Conservation (phyloP, 2,888 invertebrate species). For the Brachypalpus laphriformis region DNA sequence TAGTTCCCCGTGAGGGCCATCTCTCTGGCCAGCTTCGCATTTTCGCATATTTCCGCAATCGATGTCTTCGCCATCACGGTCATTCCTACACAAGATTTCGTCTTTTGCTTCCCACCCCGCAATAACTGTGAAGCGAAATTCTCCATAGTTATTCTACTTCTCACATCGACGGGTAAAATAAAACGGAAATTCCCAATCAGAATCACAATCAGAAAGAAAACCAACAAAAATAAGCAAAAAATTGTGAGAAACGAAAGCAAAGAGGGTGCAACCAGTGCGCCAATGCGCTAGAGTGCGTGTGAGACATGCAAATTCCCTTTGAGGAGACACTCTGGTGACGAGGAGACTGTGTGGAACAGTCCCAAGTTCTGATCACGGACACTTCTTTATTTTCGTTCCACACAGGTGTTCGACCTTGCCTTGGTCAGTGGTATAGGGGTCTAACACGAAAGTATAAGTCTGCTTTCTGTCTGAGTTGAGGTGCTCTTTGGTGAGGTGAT, state of each 20-base stretch:
- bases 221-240: not conserved
- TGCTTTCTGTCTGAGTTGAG: slow-evolving; percentile 67
- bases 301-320: slow-evolving; percentile 27
- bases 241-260: slow-evolving; percentile 59
- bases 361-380: not conserved
- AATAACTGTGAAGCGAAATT: slow-evolving; percentile 79
- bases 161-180: slow-evolving; percentile 60
- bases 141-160: slow-evolving; percentile 67
- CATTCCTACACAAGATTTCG: slow-evolving; percentile 84
- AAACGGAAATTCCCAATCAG: slow-evolving; percentile 61
- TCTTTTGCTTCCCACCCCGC: slow-evolving; percentile 83
- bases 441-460: not conserved
- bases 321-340: too few relatives aligned
- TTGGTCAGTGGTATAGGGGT: slow-evolving; percentile 6
- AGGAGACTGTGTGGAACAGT: not conserved
- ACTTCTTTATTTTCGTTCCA: slow-evolving; percentile 67
- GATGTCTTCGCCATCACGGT: slow-evolving; percentile 93
- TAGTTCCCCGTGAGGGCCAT: slow-evolving; percentile 98
- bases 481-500: slow-evolving; percentile 62
- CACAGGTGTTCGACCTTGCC: slow-evolving; percentile 73
- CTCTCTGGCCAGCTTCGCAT: slow-evolving; percentile 96
- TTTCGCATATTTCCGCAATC: slow-evolving; percentile 96
- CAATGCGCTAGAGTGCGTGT: too few relatives aligned
- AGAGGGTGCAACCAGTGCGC: slow-evolving; percentile 4
- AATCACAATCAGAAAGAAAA: slow-evolving; percentile 36